Percentiles rank a stretch among this genome's conserved stretches.
phyloP scores from a whole-genome alignment of 2,888 invertebrate genomes.

The Scelioninae gen. 2 region DNA sequence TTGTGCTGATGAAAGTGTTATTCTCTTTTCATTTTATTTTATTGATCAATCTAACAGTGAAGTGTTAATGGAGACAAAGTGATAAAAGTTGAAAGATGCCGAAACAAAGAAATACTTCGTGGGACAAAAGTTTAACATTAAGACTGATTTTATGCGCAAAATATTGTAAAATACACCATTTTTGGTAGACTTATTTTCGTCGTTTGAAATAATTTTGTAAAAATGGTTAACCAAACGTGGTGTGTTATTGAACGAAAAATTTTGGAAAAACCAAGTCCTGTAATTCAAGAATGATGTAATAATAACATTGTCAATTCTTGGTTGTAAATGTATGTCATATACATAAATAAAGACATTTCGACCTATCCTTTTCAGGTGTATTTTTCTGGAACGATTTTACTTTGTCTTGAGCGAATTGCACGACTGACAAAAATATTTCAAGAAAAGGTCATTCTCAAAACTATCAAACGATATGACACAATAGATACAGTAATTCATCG shows the following conservation, averaged over 20 bases:
- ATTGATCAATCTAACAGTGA: slow-evolving; percentile 16
- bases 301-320: slow-evolving; percentile 11
- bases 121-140: slow-evolving; percentile 37
- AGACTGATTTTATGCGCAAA: slow-evolving; percentile 20
- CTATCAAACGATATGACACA: slow-evolving; percentile 34
- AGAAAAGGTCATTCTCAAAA: slow-evolving; percentile 56
- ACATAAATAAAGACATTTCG: slow-evolving; percentile 61
- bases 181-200: slow-evolving; percentile 4
- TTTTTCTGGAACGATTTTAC: slow-evolving; percentile 48
- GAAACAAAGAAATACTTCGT: slow-evolving; percentile 12
- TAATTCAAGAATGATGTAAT: slow-evolving; percentile 34
- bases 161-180: slow-evolving; percentile 37
- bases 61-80: slow-evolving; percentile 26
- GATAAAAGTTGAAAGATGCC: slow-evolving; percentile 9
- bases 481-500: neutral
- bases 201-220: slow-evolving; percentile 4
- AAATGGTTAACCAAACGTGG: slow-evolving; percentile 44
- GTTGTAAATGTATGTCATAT: slow-evolving; percentile 41
- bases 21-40: neutral
- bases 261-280: slow-evolving; percentile 10
- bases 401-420: slow-evolving; percentile 54
- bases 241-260: slow-evolving; percentile 9
- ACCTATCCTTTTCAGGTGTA: slow-evolving; percentile 56
- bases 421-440: slow-evolving; percentile 47
- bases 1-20: slow-evolving; percentile 15